Evolutionary conservation across 2,797 vertebrate genomes (phyloP).

Genomic region (Myiotriccus ornatus): DNA sequence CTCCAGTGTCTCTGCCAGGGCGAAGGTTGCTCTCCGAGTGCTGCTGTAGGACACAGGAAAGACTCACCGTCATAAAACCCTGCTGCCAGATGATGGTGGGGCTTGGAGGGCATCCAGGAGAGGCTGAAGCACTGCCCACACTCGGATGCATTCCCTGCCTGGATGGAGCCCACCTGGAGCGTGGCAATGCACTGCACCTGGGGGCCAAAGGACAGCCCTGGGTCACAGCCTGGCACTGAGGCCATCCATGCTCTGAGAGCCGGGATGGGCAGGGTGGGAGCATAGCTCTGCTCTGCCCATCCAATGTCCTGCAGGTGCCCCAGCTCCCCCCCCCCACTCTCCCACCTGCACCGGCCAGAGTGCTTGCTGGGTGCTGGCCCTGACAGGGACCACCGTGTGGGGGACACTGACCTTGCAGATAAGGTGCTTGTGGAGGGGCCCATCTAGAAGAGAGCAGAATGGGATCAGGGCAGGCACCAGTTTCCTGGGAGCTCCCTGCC

Average conservation of each 20-base stretch:
- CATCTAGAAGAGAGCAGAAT: conserved; percentile 47
- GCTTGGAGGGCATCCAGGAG: conserved; percentile 89
- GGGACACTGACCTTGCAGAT: conserved; percentile 63
- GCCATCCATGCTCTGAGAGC: fast-evolving
- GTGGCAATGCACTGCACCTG: conserved; percentile 82
- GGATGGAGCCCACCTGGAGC: conserved; percentile 86
- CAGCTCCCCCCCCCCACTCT: background rate
- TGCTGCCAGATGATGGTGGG: conserved; percentile 87
- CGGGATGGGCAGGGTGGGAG: background rate
- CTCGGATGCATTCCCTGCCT: conserved; percentile 68
- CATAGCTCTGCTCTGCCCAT: background rate
- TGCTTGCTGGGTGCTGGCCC: background rate
- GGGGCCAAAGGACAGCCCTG: background rate
- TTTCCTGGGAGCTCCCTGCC: background rate
- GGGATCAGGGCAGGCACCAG: background rate
- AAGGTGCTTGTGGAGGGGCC: conserved; percentile 9
- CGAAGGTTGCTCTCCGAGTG: fast-evolving
- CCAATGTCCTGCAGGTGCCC: background rate
- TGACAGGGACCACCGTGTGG: fast-evolving
- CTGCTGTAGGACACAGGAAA: fast-evolving
- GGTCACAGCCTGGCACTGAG: fast-evolving
- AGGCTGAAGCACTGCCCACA: conserved; percentile 89
- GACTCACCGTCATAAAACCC: conserved; percentile 92
- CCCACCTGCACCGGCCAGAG: background rate
- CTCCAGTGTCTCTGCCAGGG: background rate